A percentile compares a stretch with the other conserved stretches of the same genome.
These are phyloP conservation scores for Archocentrus centrarchus DNA, from an alignment of 2,113 vertebrate species.

Conservation along the genomic window DNA sequence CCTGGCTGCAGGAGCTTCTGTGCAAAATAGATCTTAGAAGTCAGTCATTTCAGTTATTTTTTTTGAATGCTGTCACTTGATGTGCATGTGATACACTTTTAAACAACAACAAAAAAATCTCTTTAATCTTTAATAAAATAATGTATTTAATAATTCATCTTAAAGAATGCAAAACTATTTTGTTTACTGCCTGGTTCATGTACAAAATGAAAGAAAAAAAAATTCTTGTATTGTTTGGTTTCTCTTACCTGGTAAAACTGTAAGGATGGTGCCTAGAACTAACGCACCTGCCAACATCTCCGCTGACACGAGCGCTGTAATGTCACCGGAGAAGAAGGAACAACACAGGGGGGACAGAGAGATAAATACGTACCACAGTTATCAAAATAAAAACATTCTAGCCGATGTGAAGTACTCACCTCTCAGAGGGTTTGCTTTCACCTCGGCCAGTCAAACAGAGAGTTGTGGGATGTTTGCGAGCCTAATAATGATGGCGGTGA, in stretches of 20 bases:
- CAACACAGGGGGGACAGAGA: not conserved
- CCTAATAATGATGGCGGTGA: slow-evolving; percentile 39
- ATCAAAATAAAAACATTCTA: not conserved
- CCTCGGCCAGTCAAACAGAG: slow-evolving; percentile 22
- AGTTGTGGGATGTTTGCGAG: slow-evolving; percentile 6
- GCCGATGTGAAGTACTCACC: slow-evolving; percentile 43
- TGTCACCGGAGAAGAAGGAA: slow-evolving; percentile 50
- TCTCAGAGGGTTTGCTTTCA: slow-evolving; percentile 47
- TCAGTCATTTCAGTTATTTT: not conserved
- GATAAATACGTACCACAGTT: slow-evolving; percentile 6
- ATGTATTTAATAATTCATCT: not conserved
- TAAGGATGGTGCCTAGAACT: slow-evolving; percentile 68
- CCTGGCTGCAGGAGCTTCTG: slow-evolving; percentile 52
- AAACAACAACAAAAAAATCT: not conserved
- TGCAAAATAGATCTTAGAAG: slow-evolving; percentile 29
- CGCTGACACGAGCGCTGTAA: slow-evolving; percentile 64
- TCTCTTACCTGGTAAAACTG: slow-evolving; percentile 74
- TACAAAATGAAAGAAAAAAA: not conserved
- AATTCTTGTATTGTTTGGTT: not conserved
- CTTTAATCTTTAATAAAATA: not conserved
- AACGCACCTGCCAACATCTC: slow-evolving; percentile 79
- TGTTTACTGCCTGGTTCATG: not conserved
- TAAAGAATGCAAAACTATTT: not conserved
- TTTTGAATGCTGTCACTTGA: not conserved
- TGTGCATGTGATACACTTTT: not conserved